Evolutionary conservation across 2,113 vertebrate genomes (phyloP), one percentile per base, ranked within the genome.

Genomic region (Cygnus buccinator): DNA sequence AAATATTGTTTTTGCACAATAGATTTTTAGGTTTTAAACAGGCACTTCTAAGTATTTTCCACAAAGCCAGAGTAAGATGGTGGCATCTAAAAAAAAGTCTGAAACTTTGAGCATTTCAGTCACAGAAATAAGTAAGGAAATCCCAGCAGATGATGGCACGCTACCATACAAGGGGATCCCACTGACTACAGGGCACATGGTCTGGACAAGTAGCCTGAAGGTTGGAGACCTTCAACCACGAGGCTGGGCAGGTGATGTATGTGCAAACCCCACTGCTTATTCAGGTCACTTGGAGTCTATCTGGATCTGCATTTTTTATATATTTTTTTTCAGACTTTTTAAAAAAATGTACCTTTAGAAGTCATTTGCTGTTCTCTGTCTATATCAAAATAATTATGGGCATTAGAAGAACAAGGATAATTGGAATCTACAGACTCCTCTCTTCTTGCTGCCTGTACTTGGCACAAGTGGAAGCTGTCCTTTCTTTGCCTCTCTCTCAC

Each of bases 81-180:
- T 46, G 20, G 20, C 31, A 22, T 37, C 29, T 55, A 31, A 65
- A 6, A 11, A 11, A 70, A 46, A 43, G 20, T 37, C 35, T 74
- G 55, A 75, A 71, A 71, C 8, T 50, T 33, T 59, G 18, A 41
- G 16, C 20, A 39, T 50, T 68, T 80, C 73, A 31, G 5, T 44
- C 39, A 23, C 5, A 61, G 77, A 84, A 81, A 16, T 8, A 48
- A 6, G 1, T 29, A 5, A 44, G 0, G 3, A 52, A 83, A 73
- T 70, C 65, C 29, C 43, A 46, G n/a, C 13, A 28, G 35, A n/a
- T 41, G 28, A 15, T 0, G 3, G 37, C 17, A 41, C 1, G 0
- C 13, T 72, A 43, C 35, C 61, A 15, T 0, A 3, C 0, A 3
- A 14, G 28, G 35, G 15, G 13, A 2, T 74, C 52, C 26, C 26